phyloP scores from a whole-genome alignment of 2,888 invertebrate species.

The Geotrupes spiniger region DNA sequence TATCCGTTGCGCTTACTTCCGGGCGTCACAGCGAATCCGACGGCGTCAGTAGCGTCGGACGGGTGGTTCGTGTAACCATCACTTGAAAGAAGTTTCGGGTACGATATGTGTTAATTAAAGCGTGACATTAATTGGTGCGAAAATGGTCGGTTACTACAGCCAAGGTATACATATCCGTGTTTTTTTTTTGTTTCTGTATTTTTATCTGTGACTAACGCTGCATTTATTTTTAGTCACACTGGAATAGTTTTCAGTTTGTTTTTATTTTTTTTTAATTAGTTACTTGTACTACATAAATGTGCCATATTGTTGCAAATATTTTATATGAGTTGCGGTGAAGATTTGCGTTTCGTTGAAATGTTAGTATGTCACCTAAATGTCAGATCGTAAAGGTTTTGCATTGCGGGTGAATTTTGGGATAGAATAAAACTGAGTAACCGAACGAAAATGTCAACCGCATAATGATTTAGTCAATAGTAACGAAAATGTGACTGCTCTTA shows the following conservation, averaged over 20 bases:
- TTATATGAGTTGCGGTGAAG: no score
- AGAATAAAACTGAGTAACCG: no score
- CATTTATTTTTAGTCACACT: background rate
- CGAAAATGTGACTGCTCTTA: no score
- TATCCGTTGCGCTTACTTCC: conserved; percentile 5
- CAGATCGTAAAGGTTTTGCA: no score
- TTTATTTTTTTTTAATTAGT: conserved; percentile 10
- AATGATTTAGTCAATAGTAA: no score
- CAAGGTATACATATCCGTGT: conserved; percentile 31
- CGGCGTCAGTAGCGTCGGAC: conserved; percentile 20
- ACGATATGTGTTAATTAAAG: conserved; percentile 35
- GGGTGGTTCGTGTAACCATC: conserved; percentile 21
- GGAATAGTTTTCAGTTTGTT: conserved; percentile 1
- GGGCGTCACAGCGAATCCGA: conserved; percentile 15
- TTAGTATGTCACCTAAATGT: no score
- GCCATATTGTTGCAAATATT: background rate
- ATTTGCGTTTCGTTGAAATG: no score
- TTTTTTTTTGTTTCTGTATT: conserved; percentile 18
- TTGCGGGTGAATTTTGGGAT: no score
- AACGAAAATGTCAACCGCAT: no score
- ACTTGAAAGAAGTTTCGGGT: conserved; percentile 14
- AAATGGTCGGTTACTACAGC: conserved; percentile 37
- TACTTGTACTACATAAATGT: conserved; percentile 31
- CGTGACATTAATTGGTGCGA: conserved; percentile 31
- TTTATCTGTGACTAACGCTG: conserved; percentile 1